These are phyloP conservation scores for Indicator indicator DNA, from an alignment of 2,113 vertebrate species.

Conservation along the genomic window DNA sequence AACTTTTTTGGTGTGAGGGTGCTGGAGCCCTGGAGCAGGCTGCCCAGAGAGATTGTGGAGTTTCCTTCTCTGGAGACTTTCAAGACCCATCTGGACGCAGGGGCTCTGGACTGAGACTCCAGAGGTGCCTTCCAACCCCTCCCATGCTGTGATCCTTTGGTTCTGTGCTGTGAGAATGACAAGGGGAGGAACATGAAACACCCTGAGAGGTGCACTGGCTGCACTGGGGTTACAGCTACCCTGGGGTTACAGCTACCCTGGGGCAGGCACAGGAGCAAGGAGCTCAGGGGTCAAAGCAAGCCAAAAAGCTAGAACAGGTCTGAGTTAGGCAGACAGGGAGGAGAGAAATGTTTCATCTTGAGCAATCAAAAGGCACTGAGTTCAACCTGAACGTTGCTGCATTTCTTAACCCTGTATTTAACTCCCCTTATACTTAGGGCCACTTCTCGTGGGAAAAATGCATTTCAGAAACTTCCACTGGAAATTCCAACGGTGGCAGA, in stretches of 20 bases:
- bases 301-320: background rate
- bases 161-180: rapidly evolving
- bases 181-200: rapidly evolving
- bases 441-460: constrained; percentile 21
- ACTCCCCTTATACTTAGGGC: background rate
- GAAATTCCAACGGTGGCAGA: background rate
- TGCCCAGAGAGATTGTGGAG: too few relatives aligned
- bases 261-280: background rate
- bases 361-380: background rate
- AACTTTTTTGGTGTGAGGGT: too few relatives aligned
- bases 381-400: constrained; percentile 4
- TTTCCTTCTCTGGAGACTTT: too few relatives aligned
- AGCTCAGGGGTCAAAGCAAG: background rate
- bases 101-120: too few relatives aligned
- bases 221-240: background rate
- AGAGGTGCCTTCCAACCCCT: too few relatives aligned
- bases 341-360: constrained; percentile 36
- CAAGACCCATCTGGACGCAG: too few relatives aligned
- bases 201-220: background rate
- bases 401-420: constrained; percentile 17
- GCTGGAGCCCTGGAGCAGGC: too few relatives aligned
- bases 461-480: background rate
- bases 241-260: rapidly evolving
- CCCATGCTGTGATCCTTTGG: too few relatives aligned
- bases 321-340: background rate